Evolutionary conservation across 2,113 vertebrate species (phyloP), one percentile per base, ranked within the genome.

Genomic region (Pampusana beccarii): DNA sequence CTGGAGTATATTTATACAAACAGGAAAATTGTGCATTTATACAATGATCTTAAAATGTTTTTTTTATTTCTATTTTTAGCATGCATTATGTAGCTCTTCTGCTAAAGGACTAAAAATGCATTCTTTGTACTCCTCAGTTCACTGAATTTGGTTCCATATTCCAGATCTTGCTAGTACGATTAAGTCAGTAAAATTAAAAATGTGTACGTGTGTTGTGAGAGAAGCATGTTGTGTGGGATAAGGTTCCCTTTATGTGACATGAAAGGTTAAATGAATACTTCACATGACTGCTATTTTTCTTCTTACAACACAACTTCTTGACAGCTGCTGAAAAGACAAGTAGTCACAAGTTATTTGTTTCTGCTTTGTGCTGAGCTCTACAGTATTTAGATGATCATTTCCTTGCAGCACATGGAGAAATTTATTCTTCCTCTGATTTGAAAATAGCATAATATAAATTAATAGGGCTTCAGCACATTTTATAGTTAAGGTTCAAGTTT

Each of bases 311-410:
- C 3, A 73, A 91, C 61, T 95, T 97, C 83, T 81, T 97, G 94
- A 97, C 91, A 97, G 88, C 91, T 95, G 91, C 92, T 97, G 91
- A 95, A 96, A 97, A 96, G 95, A 94, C 89, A 98, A 98, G 90
- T 88, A 58, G 70, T 97, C 96, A 97, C 84, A 92, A 96, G 94
- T 93, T 97, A 95, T 91, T 97, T 96, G 69, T 95, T 97, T 91
- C 84, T 91, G 34, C 60, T 97, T 94, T 77, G 74, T 92, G 81
- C 90, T 97, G 90, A 97, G 28, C 71, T 73, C 57, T 92, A 86
- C 42, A 90, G 97, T 97, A 94, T 96, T 97, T 95, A 97, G 65
- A 67, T 54, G 58, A 83, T 95, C 36, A 44, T 97, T 98, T 96
- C 46, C 73, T 97, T 92, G 89, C 92, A 90, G n/a, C 93, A 38